Conservation (phyloP, 2,113 vertebrate genomes). For the Hemiscyllium ocellatum region DNA sequence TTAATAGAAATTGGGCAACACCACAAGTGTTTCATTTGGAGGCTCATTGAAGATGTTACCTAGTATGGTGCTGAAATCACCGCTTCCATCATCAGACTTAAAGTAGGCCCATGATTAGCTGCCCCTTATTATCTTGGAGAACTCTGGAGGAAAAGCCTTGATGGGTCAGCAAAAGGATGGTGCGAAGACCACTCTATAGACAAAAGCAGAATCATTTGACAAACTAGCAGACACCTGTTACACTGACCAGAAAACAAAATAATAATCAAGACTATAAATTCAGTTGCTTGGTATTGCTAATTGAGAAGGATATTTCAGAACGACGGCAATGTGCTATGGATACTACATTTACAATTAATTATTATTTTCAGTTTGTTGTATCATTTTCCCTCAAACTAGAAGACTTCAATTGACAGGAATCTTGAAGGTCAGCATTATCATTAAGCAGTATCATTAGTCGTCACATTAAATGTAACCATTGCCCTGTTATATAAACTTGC, state of each 20-base stretch:
- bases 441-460: not conserved
- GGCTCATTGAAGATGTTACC: too few species aligned
- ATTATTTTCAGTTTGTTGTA: not conserved
- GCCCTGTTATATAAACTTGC: not conserved
- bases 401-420: not conserved
- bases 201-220: too few species aligned
- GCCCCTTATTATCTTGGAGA: not conserved
- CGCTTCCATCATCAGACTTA: not conserved
- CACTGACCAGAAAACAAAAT: too few species aligned
- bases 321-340: not conserved
- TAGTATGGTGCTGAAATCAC: not conserved
- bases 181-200: too few species aligned
- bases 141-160: too few species aligned
- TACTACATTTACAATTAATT: not conserved
- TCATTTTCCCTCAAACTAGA: not conserved
- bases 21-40: too few species aligned
- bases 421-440: not conserved
- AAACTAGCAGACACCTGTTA: too few species aligned
- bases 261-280: not conserved
- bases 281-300: not conserved
- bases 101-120: not conserved
- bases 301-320: not conserved
- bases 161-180: too few species aligned
- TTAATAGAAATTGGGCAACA: too few species aligned
- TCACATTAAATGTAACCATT: not conserved